Base-by-base conservation (phyloP, 35 echinoderm and acorn worm species). In the Diadema setosum region DNA sequence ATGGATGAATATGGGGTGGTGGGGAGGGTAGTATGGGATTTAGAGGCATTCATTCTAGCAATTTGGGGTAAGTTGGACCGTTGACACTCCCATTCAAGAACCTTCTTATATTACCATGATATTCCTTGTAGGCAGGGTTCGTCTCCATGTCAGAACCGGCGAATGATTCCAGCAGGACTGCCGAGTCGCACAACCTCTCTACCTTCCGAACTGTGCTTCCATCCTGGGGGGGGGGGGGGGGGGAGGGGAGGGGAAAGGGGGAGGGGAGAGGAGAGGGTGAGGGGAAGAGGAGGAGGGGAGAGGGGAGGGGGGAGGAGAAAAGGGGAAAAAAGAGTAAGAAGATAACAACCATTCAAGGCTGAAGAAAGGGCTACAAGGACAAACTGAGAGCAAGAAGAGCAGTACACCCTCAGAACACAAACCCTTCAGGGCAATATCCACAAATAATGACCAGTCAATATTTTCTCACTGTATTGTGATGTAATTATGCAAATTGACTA, bases 61-160 rank as follows among this genome's bases (percentile, higher is more conserved):
- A n/a, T n/a, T n/a, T n/a, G n/a, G n/a, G n/a, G n/a, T n/a, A n/a
- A n/a, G n/a, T n/a, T n/a, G n/a, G n/a, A n/a, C n/a, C n/a, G n/a
- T n/a, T n/a, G n/a, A n/a, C n/a, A n/a, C n/a, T n/a, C n/a, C n/a
- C n/a, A n/a, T n/a, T n/a, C n/a, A n/a, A n/a, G n/a, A n/a, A n/a
- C n/a, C n/a, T n/a, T n/a, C n/a, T n/a, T n/a, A n/a, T n/a, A n/a
- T 87, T 39, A 97, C 94, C 96, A 83, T 98, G 92, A 46, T 98
- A 98, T 32, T 98, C 96, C 82, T 98, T 87, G 69, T 83, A 98
- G 12, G 84, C 89, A 45, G 96, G 92, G 42, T 97, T 97, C 7
- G 86, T 97, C 61, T 94, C 88, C 43, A 89, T 94, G 1, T 94
- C 92, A 24, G 92, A 91, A 25, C 96, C 96, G 61, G 92, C 96